Percentiles rank a stretch among this genome's conserved stretches.
Conservation (phyloP, 1,140 invertebrate species). For the Zelostemma sp. region DNA sequence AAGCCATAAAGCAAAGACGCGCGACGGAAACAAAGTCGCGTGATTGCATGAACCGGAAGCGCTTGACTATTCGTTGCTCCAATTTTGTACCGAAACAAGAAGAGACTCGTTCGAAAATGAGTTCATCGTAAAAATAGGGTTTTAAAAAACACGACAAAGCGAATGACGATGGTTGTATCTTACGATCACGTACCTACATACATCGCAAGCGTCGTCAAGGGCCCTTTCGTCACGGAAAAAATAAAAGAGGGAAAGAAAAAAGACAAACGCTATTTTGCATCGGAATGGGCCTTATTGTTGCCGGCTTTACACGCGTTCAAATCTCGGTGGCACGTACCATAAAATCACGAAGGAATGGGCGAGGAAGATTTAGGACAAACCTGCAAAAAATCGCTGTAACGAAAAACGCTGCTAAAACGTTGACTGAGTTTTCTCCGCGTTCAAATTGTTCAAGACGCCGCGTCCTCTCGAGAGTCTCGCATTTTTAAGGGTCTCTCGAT, state of each 20-base stretch:
- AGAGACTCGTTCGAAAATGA: conserved; percentile 18
- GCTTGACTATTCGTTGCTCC: conserved; percentile 29
- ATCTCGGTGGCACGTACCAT: conserved; percentile 57
- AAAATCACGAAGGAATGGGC: conserved; percentile 55
- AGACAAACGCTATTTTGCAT: conserved; percentile 51
- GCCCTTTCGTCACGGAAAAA: conserved; percentile 27
- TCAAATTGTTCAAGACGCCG: conserved; percentile 37
- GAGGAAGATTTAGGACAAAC: too few species aligned
- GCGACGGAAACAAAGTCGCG: too few species aligned
- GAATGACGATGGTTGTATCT: conserved; percentile 26
- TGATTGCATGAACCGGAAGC: conserved; percentile 5
- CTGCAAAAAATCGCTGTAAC: too few species aligned
- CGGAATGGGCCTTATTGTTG: conserved; percentile 61
- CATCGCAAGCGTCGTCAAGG: conserved; percentile 32
- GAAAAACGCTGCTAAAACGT: background rate
- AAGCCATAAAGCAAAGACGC: too few species aligned
- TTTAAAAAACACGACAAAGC: conserved; percentile 36
- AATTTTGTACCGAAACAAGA: conserved; percentile 22
- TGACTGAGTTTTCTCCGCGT: conserved; percentile 18
- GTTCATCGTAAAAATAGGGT: conserved; percentile 36
- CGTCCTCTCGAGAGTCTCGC: conserved; percentile 33
- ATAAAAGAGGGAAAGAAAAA: conserved; percentile 18
- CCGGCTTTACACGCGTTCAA: conserved; percentile 51
- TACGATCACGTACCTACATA: conserved; percentile 33
- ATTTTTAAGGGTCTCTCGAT: too few species aligned